Evolutionary conservation across 2,888 invertebrate genomes (phyloP).

Genomic region (Meteorus colon): DNA sequence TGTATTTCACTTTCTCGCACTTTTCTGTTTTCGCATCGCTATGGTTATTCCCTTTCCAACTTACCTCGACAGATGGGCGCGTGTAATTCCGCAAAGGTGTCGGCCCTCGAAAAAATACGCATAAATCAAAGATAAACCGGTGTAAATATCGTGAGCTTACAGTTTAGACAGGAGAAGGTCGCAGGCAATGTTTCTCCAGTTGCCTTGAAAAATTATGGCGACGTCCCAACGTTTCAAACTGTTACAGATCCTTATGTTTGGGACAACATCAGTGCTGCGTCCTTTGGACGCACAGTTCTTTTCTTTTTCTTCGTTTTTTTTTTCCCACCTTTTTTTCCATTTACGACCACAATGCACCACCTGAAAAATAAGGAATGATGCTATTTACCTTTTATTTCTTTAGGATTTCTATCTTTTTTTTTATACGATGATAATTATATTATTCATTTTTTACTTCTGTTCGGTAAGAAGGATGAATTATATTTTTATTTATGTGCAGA

Average conservation of each 20-base stretch:
- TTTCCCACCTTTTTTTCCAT: not conserved
- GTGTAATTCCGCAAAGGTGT: constrained; percentile 52
- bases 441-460: not conserved
- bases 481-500: not conserved
- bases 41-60: constrained; percentile 29
- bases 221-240: constrained; percentile 25
- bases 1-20: constrained; percentile 19
- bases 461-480: not conserved
- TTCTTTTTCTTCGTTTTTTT: not conserved
- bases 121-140: constrained; percentile 60
- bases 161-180: constrained; percentile 45
- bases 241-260: constrained; percentile 26
- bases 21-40: constrained; percentile 3
- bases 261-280: not conserved
- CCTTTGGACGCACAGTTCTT: not conserved
- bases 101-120: constrained; percentile 43
- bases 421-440: not conserved
- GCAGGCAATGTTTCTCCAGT: constrained; percentile 46
- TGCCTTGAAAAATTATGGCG: constrained; percentile 31
- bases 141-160: constrained; percentile 56
- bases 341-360: not conserved
- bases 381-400: not conserved
- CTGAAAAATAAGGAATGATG: not conserved
- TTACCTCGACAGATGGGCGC: constrained; percentile 45
- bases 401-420: not conserved